Base-by-base conservation (phyloP, 2,113 vertebrate species). In the Myiozetetes cayanensis region DNA sequence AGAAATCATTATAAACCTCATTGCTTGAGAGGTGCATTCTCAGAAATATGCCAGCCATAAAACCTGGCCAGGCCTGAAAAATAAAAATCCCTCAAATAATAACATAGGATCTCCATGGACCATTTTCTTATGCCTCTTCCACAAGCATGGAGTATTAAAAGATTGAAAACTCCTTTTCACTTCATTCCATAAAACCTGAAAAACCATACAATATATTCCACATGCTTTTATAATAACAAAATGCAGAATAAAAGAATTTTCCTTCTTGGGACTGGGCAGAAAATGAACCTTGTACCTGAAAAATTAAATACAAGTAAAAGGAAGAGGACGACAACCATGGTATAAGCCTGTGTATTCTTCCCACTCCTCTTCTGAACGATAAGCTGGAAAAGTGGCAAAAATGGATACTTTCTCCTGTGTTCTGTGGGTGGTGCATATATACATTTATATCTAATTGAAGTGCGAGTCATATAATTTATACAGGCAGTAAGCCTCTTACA, bases 1-100 rank as follows among this genome's bases (percentile, higher is more conserved):
- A 96, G 86, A 96, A 97, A 93, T 94, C 86, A 92, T 96, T 97
- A 95, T 95, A 96, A 97, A 97, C 72, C 78, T 85, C 37, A 37
- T 9, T 63, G 77, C 90, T 84, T 78, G 77, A 93, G 89, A 79
- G 65, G 65, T 92, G 65, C 56, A 78, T 95, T 95, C 88, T 95
- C n/a, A 0, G 65, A 96, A 96, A 94, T 3, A 7, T 67, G 72
- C 86, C 88, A 95, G 88, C 93, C 90, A 91, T 94, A 95, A 96
- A 96, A 93, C 50, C 93, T 96, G 94, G 94, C 88, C 94, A 95
- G 93, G 72, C 72, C 94, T 91, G 61, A 88, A 96, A 96, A 95
- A 92, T 92, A 95, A 95, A 97, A 96, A 96, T 89, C 85, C 83
- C 77, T 93, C 53, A 88, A 86, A 95, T 95, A 95, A 67, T 87